Evolutionary conservation across 2,797 vertebrate species (phyloP), one percentile per base, ranked within the genome.

Genomic region (Ciconia nigra): DNA sequence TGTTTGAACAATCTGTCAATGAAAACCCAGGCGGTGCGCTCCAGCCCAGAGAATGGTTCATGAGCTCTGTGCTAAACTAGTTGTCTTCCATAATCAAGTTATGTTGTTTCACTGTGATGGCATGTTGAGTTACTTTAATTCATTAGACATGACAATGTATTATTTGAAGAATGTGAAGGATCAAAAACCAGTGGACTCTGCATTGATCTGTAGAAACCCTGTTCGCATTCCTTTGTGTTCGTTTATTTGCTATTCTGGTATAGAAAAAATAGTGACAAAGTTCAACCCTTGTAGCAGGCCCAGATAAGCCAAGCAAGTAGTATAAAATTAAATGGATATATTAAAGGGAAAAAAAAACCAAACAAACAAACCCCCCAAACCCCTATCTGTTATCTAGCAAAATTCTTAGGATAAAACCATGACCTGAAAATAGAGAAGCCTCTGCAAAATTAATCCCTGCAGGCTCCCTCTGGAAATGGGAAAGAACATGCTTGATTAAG

Each of bases 401-500:
- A 82, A 79, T 72, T 93, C 55, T 62, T 77, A 55, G 25, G 58
- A 47, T 66, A 44, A 92, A 87, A 39, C 39, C 25, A 25, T 84
- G 86, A 82, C 73, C 88, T 92, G 79, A 96, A 92, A 95, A 66
- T 85, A 85, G 18, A 70, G 59, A 87, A 90, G 15, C 59, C 55
- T 89, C 77, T 94, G 72, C 3, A 5, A 89, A 92, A 92, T 83
- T 67, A 90, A 93, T 96, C 86, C 67, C 81, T 95, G 66, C 83
- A 92, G 86, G 52, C 41, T 93, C 74, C 92, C 78, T 85, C 62
- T 92, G 71, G 86, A 96, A 93, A 83, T 73, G 87, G 59, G 83
- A 90, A 87, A 77, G 94, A 91, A 73, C 73, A 84, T 90, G 80
- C 85, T 92, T 96, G 91, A 96, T 97, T 94, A 97, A 95, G 55